phyloP scores from a whole-genome alignment of 2,797 vertebrate species.

The Argyrosomus regius region DNA sequence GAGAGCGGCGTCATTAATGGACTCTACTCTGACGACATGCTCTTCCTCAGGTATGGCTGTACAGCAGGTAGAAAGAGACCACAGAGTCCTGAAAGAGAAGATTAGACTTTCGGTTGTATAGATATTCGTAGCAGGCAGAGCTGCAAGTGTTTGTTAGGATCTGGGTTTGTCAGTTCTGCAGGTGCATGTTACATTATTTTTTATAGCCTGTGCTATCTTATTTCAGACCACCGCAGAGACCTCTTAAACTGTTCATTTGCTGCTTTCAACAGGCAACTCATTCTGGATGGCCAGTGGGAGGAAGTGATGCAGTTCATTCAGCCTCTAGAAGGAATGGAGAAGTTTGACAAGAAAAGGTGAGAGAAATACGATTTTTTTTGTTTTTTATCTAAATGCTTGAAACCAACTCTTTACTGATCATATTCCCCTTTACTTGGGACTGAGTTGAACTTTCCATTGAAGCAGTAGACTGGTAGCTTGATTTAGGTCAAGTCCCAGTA shows the following conservation, averaged over 20 bases:
- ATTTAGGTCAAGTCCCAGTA: slow-evolving; percentile 27
- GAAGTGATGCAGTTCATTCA: slow-evolving; percentile 99
- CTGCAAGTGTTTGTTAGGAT: not conserved
- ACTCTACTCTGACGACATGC: slow-evolving; percentile 98
- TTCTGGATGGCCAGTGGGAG: slow-evolving; percentile 98
- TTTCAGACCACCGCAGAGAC: not conserved
- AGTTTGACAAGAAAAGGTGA: slow-evolving; percentile 97
- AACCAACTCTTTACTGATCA: not conserved
- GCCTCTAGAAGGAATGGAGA: slow-evolving; percentile 96
- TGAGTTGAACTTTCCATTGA: slow-evolving; percentile 2
- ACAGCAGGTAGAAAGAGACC: not conserved
- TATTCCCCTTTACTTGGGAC: not conserved
- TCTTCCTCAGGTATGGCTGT: slow-evolving; percentile 92
- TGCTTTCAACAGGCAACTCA: slow-evolving; percentile 88
- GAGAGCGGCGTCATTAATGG: slow-evolving; percentile 98
- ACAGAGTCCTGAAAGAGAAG: not conserved
- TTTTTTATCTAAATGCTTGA: not conserved
- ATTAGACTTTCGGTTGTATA: not conserved
- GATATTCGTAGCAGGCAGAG: not conserved
- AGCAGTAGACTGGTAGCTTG: slow-evolving; percentile 7
- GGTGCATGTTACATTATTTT: not conserved
- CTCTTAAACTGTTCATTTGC: slow-evolving; percentile 23
- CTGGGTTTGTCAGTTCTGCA: not conserved
- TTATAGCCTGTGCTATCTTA: not conserved
- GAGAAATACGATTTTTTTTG: not conserved